These are phyloP conservation scores for Rhogogaster chlorosoma DNA, from an alignment of 2,888 invertebrate species.

Conservation along the genomic window DNA sequence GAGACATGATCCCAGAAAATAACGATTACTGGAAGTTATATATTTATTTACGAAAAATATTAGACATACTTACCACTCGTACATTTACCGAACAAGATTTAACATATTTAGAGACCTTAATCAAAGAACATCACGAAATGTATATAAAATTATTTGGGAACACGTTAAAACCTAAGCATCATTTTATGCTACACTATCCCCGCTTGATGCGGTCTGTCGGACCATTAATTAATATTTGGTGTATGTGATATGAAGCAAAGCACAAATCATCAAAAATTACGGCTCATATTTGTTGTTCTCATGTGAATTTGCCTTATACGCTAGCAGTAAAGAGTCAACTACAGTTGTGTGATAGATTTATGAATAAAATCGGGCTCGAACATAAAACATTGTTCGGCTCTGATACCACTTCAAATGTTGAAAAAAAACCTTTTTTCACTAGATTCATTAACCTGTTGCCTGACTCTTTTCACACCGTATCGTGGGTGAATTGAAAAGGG, in stretches of 20 bases:
- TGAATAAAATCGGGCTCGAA: conserved; percentile 4
- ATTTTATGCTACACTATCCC: conserved; percentile 55
- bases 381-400: background rate
- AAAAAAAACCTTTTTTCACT: background rate
- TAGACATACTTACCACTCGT: conserved; percentile 45
- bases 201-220: conserved; percentile 50
- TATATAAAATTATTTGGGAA: conserved; percentile 50
- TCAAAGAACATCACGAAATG: conserved; percentile 54
- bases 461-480: background rate
- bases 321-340: conserved; percentile 54
- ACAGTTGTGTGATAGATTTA: conserved; percentile 43
- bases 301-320: conserved; percentile 52
- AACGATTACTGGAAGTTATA: conserved; percentile 41
- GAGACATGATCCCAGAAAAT: conserved; percentile 51
- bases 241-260: conserved; percentile 57
- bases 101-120: conserved; percentile 29
- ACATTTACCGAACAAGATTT: background rate
- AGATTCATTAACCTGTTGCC: background rate
- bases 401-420: background rate
- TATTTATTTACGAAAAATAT: conserved; percentile 36
- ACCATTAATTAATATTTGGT: conserved; percentile 55
- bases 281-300: conserved; percentile 38
- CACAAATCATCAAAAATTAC: conserved; percentile 55
- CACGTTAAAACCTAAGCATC: conserved; percentile 55
- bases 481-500: background rate